Evolutionary conservation across 1,140 invertebrate genomes (phyloP).

Genomic region (Drosophila lacteicornis): DNA sequence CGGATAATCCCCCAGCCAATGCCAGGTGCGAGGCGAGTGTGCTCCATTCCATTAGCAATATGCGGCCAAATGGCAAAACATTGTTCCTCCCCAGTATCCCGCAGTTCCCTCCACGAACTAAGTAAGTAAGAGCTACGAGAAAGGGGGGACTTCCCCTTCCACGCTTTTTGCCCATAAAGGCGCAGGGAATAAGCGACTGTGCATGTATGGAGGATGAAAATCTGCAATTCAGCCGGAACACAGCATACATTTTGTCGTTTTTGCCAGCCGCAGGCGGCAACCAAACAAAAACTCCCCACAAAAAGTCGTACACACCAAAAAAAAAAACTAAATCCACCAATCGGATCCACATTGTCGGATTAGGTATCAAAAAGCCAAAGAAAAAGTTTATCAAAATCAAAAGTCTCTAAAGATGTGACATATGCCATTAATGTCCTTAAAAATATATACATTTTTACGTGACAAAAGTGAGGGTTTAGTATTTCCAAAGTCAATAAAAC

Average conservation of each 20-base stretch:
- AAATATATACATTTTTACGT: background rate
- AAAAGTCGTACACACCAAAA: conserved; percentile 2
- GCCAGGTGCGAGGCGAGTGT: conserved; percentile 25
- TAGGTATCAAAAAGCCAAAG: background rate
- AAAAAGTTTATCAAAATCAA: background rate
- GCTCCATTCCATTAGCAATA: conserved; percentile 50
- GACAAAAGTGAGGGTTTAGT: background rate
- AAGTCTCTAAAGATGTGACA: background rate
- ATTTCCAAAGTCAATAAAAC: too few species aligned
- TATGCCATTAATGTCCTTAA: background rate
- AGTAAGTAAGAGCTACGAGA: conserved; percentile 34
- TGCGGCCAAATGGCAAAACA: conserved; percentile 50
- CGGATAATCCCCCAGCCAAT: conserved; percentile 31
- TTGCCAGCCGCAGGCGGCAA: conserved; percentile 64
- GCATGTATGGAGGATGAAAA: conserved; percentile 49
- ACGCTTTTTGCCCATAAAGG: conserved; percentile 37
- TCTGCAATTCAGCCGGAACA: conserved; percentile 78
- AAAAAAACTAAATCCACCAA: too few species aligned
- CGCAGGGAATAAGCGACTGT: conserved; percentile 33
- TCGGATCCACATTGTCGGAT: background rate
- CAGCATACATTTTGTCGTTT: conserved; percentile 78
- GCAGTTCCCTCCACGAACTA: conserved; percentile 17
- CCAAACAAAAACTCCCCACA: conserved; percentile 45
- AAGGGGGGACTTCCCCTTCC: background rate
- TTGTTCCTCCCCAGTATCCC: conserved; percentile 25